Evolutionary conservation across 1,140 invertebrate species (phyloP).

Genomic region (Magallana gigas): DNA sequence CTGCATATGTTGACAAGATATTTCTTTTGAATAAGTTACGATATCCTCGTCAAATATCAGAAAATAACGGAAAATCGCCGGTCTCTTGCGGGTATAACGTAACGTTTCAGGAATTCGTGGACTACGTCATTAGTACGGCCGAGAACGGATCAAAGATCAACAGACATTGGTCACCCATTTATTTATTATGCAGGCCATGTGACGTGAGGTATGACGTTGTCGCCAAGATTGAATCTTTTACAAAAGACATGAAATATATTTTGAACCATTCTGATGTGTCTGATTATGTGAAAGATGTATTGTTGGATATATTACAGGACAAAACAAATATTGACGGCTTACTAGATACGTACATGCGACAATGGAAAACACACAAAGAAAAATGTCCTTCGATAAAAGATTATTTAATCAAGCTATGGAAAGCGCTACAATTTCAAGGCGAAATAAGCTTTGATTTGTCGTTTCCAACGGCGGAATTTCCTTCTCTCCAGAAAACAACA

Average conservation of each 20-base stretch:
- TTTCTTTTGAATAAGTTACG: slow-evolving; percentile 1
- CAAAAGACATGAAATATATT: slow-evolving; percentile 33
- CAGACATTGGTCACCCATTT: slow-evolving; percentile 42
- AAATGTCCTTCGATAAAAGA: not conserved
- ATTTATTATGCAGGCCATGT: slow-evolving; percentile 36
- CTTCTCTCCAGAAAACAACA: not conserved
- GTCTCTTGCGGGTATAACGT: slow-evolving; percentile 29
- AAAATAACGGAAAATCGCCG: not conserved
- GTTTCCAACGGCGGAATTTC: slow-evolving; percentile 2
- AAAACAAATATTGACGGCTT: slow-evolving; percentile 1
- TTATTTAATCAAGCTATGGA: not conserved
- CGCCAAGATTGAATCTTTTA: slow-evolving; percentile 20
- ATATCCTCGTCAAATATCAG: not conserved
- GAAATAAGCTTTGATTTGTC: not conserved
- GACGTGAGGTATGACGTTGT: slow-evolving; percentile 32
- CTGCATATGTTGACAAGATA: slow-evolving; percentile 42
- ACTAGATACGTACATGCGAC: slow-evolving; percentile 11
- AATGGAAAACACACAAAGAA: not conserved
- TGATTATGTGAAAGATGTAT: not conserved
- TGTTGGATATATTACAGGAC: slow-evolving; percentile 3
- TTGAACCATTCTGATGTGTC: not conserved
- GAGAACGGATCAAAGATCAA: slow-evolving; percentile 5
- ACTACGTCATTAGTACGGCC: slow-evolving; percentile 18
- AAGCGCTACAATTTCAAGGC: not conserved
- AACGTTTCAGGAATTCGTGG: slow-evolving; percentile 40